These are phyloP conservation scores for Rotaria socialis DNA, from an alignment of 2,888 invertebrate genomes.

Conservation along the genomic window DNA sequence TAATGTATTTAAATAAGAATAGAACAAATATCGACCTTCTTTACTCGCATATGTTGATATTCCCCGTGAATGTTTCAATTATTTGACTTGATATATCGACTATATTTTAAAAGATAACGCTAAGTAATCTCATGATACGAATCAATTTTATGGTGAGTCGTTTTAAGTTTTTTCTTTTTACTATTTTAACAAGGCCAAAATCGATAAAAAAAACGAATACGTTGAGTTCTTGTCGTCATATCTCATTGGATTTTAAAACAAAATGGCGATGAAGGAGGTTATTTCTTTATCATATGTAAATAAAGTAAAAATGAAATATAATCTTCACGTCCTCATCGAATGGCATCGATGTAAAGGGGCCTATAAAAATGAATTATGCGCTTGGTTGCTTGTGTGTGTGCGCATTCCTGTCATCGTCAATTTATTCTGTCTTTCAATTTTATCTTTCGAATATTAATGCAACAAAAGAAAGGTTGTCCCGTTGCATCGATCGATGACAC, in stretches of 20 bases:
- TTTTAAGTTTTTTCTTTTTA: too few species aligned
- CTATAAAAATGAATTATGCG: background rate
- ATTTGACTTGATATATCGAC: background rate
- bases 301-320: background rate
- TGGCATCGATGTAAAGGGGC: too few species aligned
- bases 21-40: too few species aligned
- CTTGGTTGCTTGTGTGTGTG: background rate
- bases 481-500: background rate
- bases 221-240: too few species aligned
- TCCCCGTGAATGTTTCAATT: background rate
- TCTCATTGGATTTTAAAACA: background rate
- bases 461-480: background rate
- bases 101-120: background rate
- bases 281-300: background rate
- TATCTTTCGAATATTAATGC: background rate
- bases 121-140: background rate
- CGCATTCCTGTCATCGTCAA: background rate
- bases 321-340: background rate
- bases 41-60: background rate
- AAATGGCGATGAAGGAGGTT: background rate
- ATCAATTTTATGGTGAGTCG: background rate
- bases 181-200: too few species aligned
- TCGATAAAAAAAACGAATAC: too few species aligned
- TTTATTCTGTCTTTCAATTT: slow-evolving; percentile 14
- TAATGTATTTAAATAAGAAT: too few species aligned